Evolutionary conservation across 2,113 vertebrate genomes (phyloP), one percentile per base, ranked within the genome.

Genomic region (Corvus hawaiiensis): DNA sequence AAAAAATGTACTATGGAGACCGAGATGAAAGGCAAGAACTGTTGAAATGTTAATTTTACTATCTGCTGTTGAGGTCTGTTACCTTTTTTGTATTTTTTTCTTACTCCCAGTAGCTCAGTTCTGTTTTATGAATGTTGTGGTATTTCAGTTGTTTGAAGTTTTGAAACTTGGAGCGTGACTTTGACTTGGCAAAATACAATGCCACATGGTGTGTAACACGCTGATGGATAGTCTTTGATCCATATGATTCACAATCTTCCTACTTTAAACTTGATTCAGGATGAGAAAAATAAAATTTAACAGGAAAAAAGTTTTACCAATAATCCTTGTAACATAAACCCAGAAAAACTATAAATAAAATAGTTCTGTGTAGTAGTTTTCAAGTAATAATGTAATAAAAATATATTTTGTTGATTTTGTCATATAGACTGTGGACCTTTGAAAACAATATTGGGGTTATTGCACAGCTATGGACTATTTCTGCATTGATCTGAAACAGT

Each of bases 1-100:
- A 98, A 98, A 98, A 98, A 97, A 97, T 97, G 97, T 98, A 98
- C 98, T 99, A 92, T 98, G 96, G 98, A 99, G 98, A 99, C 98
- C 81, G 93, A 99, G 99, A 99, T 99, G 98, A 99, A 99, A 99
- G 98, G 98, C 97, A 98, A 97, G 97, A 99, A 98, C 98, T 99
- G 98, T 99, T 99, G 99, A 99, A 99, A 99, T 99, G 99, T 99
- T 99, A 99, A 99, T 99, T 99, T 99, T 98, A 98, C 99, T 99
- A 98, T 99, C 99, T 99, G 98, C 98, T 99, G 98, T 99, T 98
- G 98, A 99, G 98, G 98, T 98, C 98, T 98, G 98, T 98, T 99
- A 99, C 98, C 98, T 99, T 99, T 97, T 98, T 98, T 98, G 96
- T 97, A 93, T 98, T 97, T 98, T 97, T 97, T 97, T 96, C 97